Evolutionary conservation across 2,113 vertebrate species (phyloP).

Genomic region (Urocitellus parryii): DNA sequence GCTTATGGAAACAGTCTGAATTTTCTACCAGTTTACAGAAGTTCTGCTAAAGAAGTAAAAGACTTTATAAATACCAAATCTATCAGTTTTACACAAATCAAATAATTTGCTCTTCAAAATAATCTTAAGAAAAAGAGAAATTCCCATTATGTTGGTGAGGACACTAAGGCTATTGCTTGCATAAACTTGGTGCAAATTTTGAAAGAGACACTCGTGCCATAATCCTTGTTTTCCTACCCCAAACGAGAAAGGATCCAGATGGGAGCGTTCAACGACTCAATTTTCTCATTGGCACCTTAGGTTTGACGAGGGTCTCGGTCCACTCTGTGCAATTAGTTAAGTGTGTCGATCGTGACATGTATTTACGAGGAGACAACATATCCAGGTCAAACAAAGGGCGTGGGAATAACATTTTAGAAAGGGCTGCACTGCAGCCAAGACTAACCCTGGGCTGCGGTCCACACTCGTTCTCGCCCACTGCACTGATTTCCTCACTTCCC

Average conservation of each 20-base stretch:
- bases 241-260: background rate
- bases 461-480: background rate
- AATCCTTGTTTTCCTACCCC: background rate
- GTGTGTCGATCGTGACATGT: background rate
- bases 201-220: background rate
- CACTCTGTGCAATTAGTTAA: background rate
- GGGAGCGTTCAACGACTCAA: background rate
- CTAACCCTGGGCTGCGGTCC: conserved; percentile 64
- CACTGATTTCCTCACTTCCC: background rate
- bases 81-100: background rate
- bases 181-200: background rate
- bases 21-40: conserved; percentile 45
- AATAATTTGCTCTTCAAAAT: conserved; percentile 36
- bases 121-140: background rate
- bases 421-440: conserved; percentile 47
- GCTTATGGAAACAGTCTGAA: background rate
- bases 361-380: conserved; percentile 26
- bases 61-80: background rate
- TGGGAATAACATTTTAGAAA: conserved; percentile 67
- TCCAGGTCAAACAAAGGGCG: conserved; percentile 52
- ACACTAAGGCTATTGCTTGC: background rate
- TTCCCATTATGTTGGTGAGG: background rate
- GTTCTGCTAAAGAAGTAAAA: background rate
- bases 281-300: background rate
- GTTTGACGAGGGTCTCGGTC: background rate